Percentiles rank a stretch among this genome's conserved stretches.
These are phyloP conservation scores for Furnarius figulus DNA, from an alignment of 2,113 vertebrate species.

Conservation along the genomic window DNA sequence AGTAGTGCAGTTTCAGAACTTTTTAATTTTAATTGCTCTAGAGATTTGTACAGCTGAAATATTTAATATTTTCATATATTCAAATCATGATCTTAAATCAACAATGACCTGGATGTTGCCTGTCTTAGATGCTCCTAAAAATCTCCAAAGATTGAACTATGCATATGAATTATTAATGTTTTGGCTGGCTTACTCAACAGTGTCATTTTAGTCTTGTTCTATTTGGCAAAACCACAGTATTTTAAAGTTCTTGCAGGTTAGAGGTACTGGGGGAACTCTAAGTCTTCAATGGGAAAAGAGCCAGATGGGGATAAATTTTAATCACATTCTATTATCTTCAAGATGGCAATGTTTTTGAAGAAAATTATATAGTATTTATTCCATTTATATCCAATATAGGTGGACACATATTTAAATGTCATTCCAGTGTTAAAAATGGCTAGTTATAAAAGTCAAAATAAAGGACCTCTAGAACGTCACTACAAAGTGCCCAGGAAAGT, in stretches of 20 bases:
- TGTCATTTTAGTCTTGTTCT: not conserved
- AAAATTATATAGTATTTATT: not conserved
- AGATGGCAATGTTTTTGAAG: not conserved
- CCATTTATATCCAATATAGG: not conserved
- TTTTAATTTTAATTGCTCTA: slow-evolving; percentile 65
- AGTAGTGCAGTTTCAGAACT: slow-evolving; percentile 67
- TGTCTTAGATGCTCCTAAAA: slow-evolving; percentile 13
- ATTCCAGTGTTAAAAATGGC: not conserved
- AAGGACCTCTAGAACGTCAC: not conserved
- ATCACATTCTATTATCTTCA: slow-evolving; percentile 9
- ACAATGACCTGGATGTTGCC: not conserved
- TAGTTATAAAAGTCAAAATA: not conserved
- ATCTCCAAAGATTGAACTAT: not conserved
- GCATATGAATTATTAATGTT: not conserved
- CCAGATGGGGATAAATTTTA: not conserved
- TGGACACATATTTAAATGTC: not conserved
- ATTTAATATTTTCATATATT: slow-evolving; percentile 64
- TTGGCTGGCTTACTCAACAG: not conserved
- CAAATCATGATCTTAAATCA: slow-evolving; percentile 58
- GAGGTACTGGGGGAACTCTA: not conserved
- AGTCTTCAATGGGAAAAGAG: not conserved
- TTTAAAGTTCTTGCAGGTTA: slow-evolving; percentile 1
- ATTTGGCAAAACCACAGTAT: not conserved
- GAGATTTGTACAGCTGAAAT: slow-evolving; percentile 70
- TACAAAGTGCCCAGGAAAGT: not conserved